Conservation (phyloP, 2,113 vertebrate species). For the Malurus cyaneus region DNA sequence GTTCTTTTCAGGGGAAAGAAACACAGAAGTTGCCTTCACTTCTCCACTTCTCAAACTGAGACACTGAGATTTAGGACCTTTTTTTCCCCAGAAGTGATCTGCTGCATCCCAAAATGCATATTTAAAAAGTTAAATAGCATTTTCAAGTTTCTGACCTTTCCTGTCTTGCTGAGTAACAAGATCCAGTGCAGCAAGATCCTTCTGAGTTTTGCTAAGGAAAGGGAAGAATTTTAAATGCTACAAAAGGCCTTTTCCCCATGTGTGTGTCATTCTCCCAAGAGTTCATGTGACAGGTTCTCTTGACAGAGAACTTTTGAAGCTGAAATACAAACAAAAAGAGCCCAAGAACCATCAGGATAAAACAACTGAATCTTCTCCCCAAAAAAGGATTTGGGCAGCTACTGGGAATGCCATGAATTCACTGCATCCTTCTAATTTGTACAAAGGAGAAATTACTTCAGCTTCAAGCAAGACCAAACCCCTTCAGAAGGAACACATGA, state of each 20-base stretch:
- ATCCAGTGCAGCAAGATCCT: neutral
- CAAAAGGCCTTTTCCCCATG: neutral
- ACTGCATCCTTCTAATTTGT: neutral
- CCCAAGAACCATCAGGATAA: neutral
- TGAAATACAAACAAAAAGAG: neutral
- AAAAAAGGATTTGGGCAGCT: neutral
- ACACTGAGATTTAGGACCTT: neutral
- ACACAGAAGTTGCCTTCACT: neutral
- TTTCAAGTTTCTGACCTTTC: neutral
- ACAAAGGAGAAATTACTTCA: neutral
- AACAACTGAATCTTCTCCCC: neutral
- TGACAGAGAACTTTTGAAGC: neutral
- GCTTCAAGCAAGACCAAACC: neutral
- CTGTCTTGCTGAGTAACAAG: neutral
- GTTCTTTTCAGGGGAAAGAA: neutral
- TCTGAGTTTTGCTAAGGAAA: neutral
- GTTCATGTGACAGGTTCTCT: neutral
- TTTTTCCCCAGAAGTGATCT: neutral
- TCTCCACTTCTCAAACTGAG: neutral
- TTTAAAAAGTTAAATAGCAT: neutral
- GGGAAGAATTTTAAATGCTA: neutral
- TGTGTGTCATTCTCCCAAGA: neutral
- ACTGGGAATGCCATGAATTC: neutral
- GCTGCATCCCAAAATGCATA: neutral
- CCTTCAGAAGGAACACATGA: neutral